These are phyloP conservation scores for Scaptodrosophila lebanonensis DNA, from an alignment of 1,140 invertebrate genomes.

Conservation along the genomic window DNA sequence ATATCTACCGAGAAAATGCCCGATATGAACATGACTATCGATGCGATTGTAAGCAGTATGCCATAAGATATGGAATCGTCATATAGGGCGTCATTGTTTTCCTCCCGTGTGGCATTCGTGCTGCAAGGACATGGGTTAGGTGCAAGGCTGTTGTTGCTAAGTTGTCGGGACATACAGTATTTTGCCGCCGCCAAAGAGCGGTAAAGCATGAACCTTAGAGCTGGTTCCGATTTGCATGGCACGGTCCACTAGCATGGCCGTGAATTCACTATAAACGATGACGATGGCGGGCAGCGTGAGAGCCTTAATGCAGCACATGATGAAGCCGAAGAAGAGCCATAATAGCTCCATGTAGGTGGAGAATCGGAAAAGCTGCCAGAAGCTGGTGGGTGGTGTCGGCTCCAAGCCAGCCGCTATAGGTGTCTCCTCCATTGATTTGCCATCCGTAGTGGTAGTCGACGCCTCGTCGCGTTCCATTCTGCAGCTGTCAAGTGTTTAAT, in stretches of 20 bases:
- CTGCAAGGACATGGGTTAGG: too few species aligned
- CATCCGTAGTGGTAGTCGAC: constrained; percentile 50
- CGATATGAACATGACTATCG: constrained; percentile 82
- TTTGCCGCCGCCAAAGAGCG: constrained; percentile 78
- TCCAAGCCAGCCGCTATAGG: constrained; percentile 56
- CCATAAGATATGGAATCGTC: constrained; percentile 83
- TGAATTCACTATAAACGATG: constrained; percentile 85
- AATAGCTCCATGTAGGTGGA: constrained; percentile 81
- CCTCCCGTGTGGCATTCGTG: constrained; percentile 79
- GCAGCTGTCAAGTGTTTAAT: constrained; percentile 24
- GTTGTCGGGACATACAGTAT: constrained; percentile 79
- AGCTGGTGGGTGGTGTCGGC: constrained; percentile 48
- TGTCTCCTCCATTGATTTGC: constrained; percentile 41
- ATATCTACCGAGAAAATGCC: constrained; percentile 83
- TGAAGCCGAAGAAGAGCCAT: constrained; percentile 79
- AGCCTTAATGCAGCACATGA: constrained; percentile 81
- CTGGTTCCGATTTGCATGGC: constrained; percentile 70
- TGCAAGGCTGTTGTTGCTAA: too few species aligned
- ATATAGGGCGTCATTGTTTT: constrained; percentile 80
- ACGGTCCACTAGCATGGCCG: constrained; percentile 81
- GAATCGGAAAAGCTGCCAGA: constrained; percentile 79
- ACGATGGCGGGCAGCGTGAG: constrained; percentile 83
- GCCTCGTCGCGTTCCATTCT: constrained; percentile 62
- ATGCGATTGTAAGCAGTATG: constrained; percentile 80
- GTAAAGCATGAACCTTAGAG: constrained; percentile 77